Evolutionary conservation across 2,797 vertebrate genomes (phyloP), one percentile per base, ranked within the genome.

Genomic region (Propithecus deckenii): DNA sequence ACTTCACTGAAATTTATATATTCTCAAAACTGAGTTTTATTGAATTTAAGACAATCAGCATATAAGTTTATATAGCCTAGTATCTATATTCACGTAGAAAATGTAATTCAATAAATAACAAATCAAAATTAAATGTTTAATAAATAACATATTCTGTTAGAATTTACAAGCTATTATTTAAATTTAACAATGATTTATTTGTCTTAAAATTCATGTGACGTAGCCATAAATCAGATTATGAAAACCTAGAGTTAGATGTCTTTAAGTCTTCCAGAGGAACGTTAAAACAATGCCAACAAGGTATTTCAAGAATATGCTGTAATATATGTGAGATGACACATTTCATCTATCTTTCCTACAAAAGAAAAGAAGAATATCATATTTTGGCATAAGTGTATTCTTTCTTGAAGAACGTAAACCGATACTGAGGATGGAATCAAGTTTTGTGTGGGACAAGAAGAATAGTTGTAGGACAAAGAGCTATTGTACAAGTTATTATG

Each of bases 121-220:
- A 86, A 92, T 67, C 14, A 63, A 86, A 83, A 78, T 81, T 87
- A 71, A 76, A 71, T 5, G 52, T 63, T 79, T 84, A 91, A 32
- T 86, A 76, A 94, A 74, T 78, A 78, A 46, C 10, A 41, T 52
- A 46, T 55, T n/a, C 23, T 74, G 8, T 71, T 94, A 55, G 25
- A 94, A 86, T 91, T 52, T 83, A 0, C 14, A 96, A 79, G 30
- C 22, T 72, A 57, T 76, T 78, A 65, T 80, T 96, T 78, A 87
- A 81, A 69, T 90, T 93, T 94, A 61, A 59, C 32, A 93, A 63
- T 65, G 71, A 86, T 88, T 85, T 72, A 61, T 89, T 75, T 63
- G 2, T 41, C 52, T 48, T 78, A 74, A 97, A 91, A 1, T 55
- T 93, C 41, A 72, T 17, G 10, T 67, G 22, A 80, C 75, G 7